Conservation (phyloP, 2,888 invertebrate genomes). For the Pristionchus mayeri region DNA sequence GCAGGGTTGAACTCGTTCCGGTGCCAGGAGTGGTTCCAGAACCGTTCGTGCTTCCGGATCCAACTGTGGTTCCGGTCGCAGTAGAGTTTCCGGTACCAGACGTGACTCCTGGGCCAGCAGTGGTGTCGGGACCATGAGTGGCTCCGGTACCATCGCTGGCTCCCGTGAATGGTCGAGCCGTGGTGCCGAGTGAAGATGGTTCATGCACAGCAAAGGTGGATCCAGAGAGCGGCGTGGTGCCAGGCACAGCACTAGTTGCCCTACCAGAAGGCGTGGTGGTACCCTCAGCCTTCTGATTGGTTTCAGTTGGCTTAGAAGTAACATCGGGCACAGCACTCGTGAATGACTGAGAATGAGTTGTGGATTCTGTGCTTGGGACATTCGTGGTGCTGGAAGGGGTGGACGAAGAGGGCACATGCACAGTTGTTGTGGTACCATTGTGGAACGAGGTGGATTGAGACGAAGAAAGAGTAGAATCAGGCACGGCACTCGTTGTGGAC, state of each 20-base stretch:
- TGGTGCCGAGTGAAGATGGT: not conserved
- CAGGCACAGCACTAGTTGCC: not conserved
- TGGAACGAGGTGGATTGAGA: too few species aligned
- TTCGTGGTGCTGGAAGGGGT: not conserved
- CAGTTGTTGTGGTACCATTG: too few species aligned
- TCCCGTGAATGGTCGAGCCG: not conserved
- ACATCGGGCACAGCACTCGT: not conserved
- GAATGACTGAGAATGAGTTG: too few species aligned
- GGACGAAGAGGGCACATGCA: not conserved
- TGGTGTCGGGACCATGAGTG: slow-evolving; percentile 6
- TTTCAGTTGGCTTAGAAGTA: not conserved
- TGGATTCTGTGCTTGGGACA: not conserved
- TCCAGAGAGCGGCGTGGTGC: not conserved
- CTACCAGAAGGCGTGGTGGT: not conserved
- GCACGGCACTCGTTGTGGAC: too few species aligned
- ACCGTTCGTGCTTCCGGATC: too few species aligned
- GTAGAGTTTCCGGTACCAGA: slow-evolving; percentile 7
- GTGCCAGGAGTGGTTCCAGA: not conserved
- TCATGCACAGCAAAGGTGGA: not conserved
- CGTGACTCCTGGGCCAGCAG: not conserved
- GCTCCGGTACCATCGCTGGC: not conserved
- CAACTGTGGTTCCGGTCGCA: not conserved
- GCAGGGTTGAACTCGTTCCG: not conserved
- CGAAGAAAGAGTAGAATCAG: too few species aligned
- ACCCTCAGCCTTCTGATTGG: too few species aligned